These are phyloP conservation scores for Alectura lathami DNA, from an alignment of 2,113 vertebrate species.

Conservation along the genomic window DNA sequence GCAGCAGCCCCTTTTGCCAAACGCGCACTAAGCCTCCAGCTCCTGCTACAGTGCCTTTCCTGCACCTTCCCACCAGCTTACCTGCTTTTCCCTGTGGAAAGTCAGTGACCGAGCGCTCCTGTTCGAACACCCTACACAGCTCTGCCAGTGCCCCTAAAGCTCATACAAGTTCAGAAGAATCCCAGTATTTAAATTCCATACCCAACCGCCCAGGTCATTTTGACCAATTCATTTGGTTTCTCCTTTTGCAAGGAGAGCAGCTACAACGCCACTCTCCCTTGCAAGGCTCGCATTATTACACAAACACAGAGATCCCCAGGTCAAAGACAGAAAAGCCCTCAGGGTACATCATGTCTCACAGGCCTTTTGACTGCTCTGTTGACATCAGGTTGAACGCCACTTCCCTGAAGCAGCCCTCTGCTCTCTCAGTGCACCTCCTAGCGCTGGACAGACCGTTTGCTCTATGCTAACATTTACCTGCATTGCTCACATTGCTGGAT, in stretches of 20 bases:
- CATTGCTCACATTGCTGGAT: constrained; percentile 72
- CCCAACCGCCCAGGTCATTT: rapidly evolving
- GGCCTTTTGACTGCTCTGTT: neutral
- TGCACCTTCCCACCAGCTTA: neutral
- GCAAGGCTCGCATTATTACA: neutral
- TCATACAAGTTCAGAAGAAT: neutral
- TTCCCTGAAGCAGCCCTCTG: neutral
- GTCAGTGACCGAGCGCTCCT: neutral
- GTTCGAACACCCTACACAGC: neutral
- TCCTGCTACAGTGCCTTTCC: neutral
- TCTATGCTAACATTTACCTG: constrained; percentile 65
- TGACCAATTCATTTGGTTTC: neutral
- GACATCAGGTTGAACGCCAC: rapidly evolving
- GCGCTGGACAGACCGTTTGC: neutral
- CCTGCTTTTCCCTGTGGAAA: neutral
- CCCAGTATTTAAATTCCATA: neutral
- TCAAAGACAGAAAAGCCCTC: neutral
- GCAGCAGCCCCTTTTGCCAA: neutral
- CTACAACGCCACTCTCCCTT: neutral
- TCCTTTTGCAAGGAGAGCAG: neutral
- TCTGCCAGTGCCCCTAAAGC: neutral
- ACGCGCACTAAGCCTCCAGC: neutral
- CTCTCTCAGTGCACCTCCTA: neutral
- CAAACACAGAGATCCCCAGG: neutral
- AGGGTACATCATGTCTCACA: neutral